Evolutionary conservation across 2,888 invertebrate species (phyloP).

Genomic region (Drosophila formosana): DNA sequence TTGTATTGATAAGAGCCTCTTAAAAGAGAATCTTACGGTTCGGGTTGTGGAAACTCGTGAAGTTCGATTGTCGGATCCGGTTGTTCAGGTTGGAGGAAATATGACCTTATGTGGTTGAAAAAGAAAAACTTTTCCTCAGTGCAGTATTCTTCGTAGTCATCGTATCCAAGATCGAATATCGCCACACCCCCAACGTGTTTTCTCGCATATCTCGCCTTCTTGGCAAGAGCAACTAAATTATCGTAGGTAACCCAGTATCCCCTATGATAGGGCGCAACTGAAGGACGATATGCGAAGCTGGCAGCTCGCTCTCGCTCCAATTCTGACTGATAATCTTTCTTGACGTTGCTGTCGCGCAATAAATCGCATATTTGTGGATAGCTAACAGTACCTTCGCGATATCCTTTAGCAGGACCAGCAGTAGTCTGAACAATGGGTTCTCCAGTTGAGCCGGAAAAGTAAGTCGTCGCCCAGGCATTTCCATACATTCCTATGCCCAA

Average conservation of each 20-base stretch:
- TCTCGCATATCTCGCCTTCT: not conserved
- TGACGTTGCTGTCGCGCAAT: no score
- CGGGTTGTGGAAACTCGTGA: no score
- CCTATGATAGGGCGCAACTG: not conserved
- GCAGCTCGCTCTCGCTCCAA: not conserved
- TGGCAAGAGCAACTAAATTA: not conserved
- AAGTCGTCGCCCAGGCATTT: not conserved
- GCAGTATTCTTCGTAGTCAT: not conserved
- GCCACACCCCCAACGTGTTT: not conserved
- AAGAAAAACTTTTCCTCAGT: conserved; percentile 85
- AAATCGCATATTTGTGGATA: not conserved
- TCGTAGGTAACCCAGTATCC: not conserved
- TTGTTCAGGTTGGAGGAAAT: no score
- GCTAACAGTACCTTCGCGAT: conserved; percentile 85
- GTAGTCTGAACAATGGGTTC: not conserved
- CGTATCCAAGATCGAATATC: not conserved
- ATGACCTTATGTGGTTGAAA: not conserved
- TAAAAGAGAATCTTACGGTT: no score
- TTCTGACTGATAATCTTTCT: not conserved
- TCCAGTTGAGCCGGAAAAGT: not conserved
- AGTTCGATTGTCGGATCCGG: no score
- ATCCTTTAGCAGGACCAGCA: not conserved
- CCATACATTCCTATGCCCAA: not conserved
- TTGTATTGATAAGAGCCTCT: no score
- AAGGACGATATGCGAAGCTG: not conserved